phyloP scores from a whole-genome alignment of 1,140 invertebrate genomes.

The Gonatopus flavifemur region DNA sequence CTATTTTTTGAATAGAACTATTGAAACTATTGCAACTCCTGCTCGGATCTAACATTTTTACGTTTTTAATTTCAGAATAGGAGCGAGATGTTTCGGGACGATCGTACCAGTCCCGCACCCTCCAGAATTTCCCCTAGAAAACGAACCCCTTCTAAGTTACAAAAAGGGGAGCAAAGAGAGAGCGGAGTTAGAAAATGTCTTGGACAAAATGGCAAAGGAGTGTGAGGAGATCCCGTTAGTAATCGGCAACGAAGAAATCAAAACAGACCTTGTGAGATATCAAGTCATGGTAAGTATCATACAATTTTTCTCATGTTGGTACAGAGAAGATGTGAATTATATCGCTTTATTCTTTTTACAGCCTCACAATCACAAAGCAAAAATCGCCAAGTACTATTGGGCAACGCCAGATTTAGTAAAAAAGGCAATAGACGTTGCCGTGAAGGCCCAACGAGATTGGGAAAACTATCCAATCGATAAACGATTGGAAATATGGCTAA shows the following conservation, averaged over 20 bases:
- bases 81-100: constrained; percentile 59
- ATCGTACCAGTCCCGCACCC: constrained; percentile 66
- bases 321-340: neutral
- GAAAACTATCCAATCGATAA: constrained; percentile 79
- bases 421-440: constrained; percentile 81
- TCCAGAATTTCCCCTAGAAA: constrained; percentile 72
- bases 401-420: constrained; percentile 81
- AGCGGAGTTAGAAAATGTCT: constrained; percentile 69
- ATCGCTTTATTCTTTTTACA: constrained; percentile 35
- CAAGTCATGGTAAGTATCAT: constrained; percentile 68
- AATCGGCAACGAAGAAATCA: constrained; percentile 85
- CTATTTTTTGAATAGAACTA: too few relatives aligned
- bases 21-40: too few relatives aligned
- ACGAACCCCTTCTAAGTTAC: constrained; percentile 83
- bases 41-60: too few relatives aligned
- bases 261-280: constrained; percentile 72
- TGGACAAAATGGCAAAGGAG: constrained; percentile 67
- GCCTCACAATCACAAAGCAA: constrained; percentile 87
- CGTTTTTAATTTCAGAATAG: constrained; percentile 37
- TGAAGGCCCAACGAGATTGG: constrained; percentile 82
- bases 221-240: constrained; percentile 88
- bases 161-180: constrained; percentile 82
- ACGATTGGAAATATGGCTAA: constrained; percentile 77
- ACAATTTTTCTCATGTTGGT: neutral
- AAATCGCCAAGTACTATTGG: constrained; percentile 90